Percentiles rank a stretch among this genome's conserved stretches.
Evolutionary conservation across 2,113 vertebrate species (phyloP).

Genomic region (Oceanites oceanicus): DNA sequence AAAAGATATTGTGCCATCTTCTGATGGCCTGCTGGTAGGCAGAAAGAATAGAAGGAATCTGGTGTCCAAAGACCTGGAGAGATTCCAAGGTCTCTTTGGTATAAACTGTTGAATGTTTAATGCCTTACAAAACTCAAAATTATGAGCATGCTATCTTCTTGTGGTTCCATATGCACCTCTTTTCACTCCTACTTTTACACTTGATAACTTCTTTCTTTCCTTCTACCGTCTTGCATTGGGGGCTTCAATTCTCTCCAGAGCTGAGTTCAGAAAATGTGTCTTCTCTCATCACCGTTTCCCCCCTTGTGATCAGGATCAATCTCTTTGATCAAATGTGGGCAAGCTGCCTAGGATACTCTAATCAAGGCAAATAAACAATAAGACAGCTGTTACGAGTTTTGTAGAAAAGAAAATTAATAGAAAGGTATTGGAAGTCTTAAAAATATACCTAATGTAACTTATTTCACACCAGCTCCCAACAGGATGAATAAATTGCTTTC

Average conservation of each 20-base stretch:
- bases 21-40: not conserved
- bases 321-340: not conserved
- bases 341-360: not conserved
- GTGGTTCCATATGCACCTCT: not conserved
- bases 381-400: not conserved
- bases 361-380: constrained; percentile 1
- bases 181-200: not conserved
- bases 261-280: not conserved
- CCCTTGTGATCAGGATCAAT: not conserved
- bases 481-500: not conserved
- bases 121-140: not conserved
- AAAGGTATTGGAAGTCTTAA: not conserved
- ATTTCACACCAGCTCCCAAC: not conserved
- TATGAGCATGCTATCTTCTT: not conserved
- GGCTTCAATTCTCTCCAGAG: not conserved
- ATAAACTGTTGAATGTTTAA: not conserved
- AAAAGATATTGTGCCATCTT: not conserved
- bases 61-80: not conserved
- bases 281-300: not conserved
- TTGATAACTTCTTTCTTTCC: not conserved
- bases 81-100: not conserved
- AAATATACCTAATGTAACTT: not conserved
- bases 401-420: not conserved
- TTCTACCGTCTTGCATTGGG: not conserved
- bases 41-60: not conserved